Evolutionary conservation across 2,888 invertebrate genomes (phyloP), one percentile per base, ranked within the genome.

Genomic region (Eupithecia subfuscata): DNA sequence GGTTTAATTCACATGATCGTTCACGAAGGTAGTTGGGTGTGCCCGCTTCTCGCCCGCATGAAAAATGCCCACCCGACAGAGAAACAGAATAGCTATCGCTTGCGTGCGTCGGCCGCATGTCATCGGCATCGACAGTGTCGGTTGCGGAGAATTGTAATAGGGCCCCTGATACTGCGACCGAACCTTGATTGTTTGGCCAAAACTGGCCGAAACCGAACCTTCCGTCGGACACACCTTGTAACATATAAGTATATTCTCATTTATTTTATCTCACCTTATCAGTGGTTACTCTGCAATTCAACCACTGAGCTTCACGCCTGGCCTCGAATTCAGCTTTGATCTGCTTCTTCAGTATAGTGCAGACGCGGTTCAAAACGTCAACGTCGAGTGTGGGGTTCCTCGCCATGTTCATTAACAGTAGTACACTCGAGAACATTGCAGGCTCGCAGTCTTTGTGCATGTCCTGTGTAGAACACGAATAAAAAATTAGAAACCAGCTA

Each of bases 381-480:
- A 0, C 96, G 74, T 96, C 96, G 25, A 95, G 89, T 30, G 96
- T 95, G 3, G 96, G 96, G 56, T 96, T 94, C 9, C 95, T 95
- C 4, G 97, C 97, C 79, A 98, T 96, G 63, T 96, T 96, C 80
- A 98, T 95, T 16, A 99, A 90, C 60, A 99, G 91, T 83, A 97
- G 96, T 85, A 98, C 98, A 82, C 98, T 93, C 0, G 98, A 97
- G 90, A 99, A 98, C 95, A 98, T 97, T 0, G 98, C 97, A 12
- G 98, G 98, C 90, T 99, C 98, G 88, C 97, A 97, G 86, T 97
- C 98, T 60, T 96, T 96, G 76, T 96, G 96, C 76, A 98, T 96
- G 84, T 97, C 97, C 97, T 75, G 52, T 6, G 30, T 43, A 34
- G 60, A 60, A 22, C 3, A 52, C 3, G 0, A 14, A 60, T 60